Base-by-base conservation (phyloP, 2,113 vertebrate species). In the Varanus salvator region DNA sequence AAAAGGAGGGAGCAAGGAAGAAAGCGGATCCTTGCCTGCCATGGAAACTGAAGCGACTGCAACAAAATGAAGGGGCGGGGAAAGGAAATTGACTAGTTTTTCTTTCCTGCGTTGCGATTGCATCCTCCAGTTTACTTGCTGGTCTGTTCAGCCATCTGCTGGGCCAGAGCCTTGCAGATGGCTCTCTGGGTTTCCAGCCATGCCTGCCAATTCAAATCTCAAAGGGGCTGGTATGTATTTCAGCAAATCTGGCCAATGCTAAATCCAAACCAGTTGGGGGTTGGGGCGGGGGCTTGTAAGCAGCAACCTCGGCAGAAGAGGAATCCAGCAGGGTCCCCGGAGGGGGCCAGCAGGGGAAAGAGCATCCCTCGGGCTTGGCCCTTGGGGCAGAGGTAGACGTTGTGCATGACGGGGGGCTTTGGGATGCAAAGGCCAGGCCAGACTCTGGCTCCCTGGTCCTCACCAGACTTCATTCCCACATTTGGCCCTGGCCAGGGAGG, bases 181-280 rank as follows among this genome's bases (percentile, higher is more conserved):
- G 84, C 90, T 90, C 72, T 0, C 0, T 74, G 69, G 7, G 87
- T 90, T 85, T 93, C 88, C 84, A 48, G 69, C 78, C 71, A 31
- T 44, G n/a, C 90, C 93, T 93, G 81, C 82, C 0, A 15, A 90
- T 64, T 93, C 80, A 57, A 85, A 68, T 71, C 74, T 50, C 89
- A 5, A 0, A 29, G 52, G 87, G 6, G 6, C 19, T 21, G 83
- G 54, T 72, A 11, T 89, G 68, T 48, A 9, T 80, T 84, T 89
- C 87, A 87, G 64, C 23, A 19, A 6, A 50, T 71, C 90, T 88
- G 81, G 83, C 44, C 1, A 83, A 88, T 69, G 19, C 17, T 7
- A 6, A 81, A 38, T 52, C 2, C 74, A 68, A 76, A 38, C 78
- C 38, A 68, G 1, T 50, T 54, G 71, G 2, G 14, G 72, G 38